A percentile compares a stretch with the other conserved stretches of the same genome.
phyloP scores from a whole-genome alignment of 2,888 invertebrate species.

The Lobophora halterata region DNA sequence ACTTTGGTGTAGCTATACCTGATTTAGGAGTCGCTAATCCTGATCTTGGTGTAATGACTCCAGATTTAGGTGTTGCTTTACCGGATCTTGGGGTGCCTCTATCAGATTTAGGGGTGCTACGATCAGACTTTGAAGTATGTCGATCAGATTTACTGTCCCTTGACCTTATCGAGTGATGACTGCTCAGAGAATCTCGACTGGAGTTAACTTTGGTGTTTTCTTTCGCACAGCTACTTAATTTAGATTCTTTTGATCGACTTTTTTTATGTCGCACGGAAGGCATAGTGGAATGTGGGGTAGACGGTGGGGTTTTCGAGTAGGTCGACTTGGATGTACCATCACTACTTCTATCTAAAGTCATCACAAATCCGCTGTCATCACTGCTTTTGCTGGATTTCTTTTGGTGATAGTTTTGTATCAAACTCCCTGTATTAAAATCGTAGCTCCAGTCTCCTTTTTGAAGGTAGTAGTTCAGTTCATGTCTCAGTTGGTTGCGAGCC shows the following conservation, averaged over 20 bases:
- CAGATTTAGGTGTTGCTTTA: slow-evolving; percentile 68
- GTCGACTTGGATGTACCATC: slow-evolving; percentile 75
- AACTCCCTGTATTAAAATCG: slow-evolving; percentile 72
- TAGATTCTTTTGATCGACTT: slow-evolving; percentile 72
- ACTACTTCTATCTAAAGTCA: slow-evolving; percentile 75
- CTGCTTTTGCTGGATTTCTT: slow-evolving; percentile 77
- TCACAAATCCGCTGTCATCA: slow-evolving; percentile 75
- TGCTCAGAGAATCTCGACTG: slow-evolving; percentile 74
- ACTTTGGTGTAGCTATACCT: slow-evolving; percentile 67
- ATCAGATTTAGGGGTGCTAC: slow-evolving; percentile 74
- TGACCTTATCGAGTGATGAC: slow-evolving; percentile 75
- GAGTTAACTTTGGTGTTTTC: slow-evolving; percentile 68
- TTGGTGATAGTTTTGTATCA: slow-evolving; percentile 75
- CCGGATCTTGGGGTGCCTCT: slow-evolving; percentile 67
- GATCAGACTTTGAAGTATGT: slow-evolving; percentile 71
- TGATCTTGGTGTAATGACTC: slow-evolving; percentile 66
- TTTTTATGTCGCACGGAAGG: slow-evolving; percentile 74
- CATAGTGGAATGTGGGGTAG: slow-evolving; percentile 71
- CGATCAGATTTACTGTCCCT: slow-evolving; percentile 75
- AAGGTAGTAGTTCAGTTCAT: slow-evolving; percentile 72
- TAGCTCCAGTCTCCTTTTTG: slow-evolving; percentile 79
- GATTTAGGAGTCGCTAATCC: slow-evolving; percentile 72
- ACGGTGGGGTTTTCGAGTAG: slow-evolving; percentile 74
- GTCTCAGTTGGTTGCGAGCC: slow-evolving; percentile 69
- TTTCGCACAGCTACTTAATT: slow-evolving; percentile 62